A percentile compares a stretch with the other conserved stretches of the same genome.
Evolutionary conservation across 2,113 vertebrate genomes (phyloP).

Genomic region (Semnornis frantzii): DNA sequence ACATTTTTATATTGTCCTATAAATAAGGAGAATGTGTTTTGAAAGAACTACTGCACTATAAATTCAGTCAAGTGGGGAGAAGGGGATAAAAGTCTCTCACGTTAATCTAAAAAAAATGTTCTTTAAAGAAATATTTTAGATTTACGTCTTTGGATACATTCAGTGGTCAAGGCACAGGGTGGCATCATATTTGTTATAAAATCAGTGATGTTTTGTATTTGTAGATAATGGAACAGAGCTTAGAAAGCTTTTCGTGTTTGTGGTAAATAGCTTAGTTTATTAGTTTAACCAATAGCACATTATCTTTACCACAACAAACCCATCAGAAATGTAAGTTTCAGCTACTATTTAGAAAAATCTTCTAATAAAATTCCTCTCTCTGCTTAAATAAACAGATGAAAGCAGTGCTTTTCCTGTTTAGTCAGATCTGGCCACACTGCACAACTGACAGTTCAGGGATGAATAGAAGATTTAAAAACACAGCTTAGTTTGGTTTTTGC

Average conservation of each 20-base stretch:
- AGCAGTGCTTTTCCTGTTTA: constrained; percentile 20
- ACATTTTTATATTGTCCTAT: not conserved
- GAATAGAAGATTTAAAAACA: constrained; percentile 52
- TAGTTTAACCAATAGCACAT: not conserved
- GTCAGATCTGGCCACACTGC: not conserved
- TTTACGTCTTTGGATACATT: not conserved
- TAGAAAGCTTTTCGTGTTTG: not conserved
- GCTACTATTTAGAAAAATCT: constrained; percentile 13
- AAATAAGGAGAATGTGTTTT: not conserved
- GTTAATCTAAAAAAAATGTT: not conserved
- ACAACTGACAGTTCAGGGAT: constrained; percentile 4
- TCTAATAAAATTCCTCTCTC: not conserved
- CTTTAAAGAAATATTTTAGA: not conserved
- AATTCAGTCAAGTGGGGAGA: not conserved
- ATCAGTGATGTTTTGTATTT: not conserved
- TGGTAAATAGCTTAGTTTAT: not conserved
- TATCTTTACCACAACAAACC: not conserved
- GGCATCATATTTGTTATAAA: not conserved
- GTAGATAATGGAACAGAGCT: not conserved
- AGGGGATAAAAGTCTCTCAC: not conserved
- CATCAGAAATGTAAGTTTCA: not conserved
- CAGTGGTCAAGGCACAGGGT: not conserved
- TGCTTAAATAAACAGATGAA: constrained; percentile 27
- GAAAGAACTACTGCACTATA: not conserved
- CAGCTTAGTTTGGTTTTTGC: constrained; percentile 17